Evolutionary conservation across 2,888 invertebrate species (phyloP).

Genomic region (Calameuta filiformis): DNA sequence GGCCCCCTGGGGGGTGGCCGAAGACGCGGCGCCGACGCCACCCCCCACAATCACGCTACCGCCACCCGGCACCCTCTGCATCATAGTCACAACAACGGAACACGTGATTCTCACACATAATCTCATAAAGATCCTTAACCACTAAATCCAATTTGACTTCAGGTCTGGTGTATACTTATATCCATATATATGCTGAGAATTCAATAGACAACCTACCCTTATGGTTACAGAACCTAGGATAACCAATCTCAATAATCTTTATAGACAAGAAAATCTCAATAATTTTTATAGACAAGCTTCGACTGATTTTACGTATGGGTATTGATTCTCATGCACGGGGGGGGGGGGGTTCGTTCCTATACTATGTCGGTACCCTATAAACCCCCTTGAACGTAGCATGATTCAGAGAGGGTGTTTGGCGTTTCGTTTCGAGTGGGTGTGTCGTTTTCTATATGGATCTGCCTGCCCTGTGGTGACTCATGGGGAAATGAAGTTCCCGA

Average conservation of each 20-base stretch:
- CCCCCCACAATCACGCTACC: conserved; percentile 62
- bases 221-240: not conserved
- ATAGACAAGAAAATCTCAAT: not conserved
- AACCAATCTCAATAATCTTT: not conserved
- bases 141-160: not conserved
- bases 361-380: not conserved
- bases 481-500: conserved; percentile 34
- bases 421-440: conserved; percentile 29
- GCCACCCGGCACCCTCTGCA: conserved; percentile 60
- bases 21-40: conserved; percentile 55
- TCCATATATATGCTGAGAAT: not conserved
- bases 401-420: conserved; percentile 39
- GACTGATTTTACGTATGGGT: not conserved
- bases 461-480: conserved; percentile 40
- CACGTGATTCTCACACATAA: not conserved
- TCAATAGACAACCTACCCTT: not conserved
- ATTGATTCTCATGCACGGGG: conserved; percentile 26
- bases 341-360: conserved; percentile 5
- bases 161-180: not conserved
- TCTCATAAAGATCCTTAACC: not conserved
- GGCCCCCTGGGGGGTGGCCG: conserved; percentile 63
- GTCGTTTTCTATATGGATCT: conserved; percentile 19
- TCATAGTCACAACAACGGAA: conserved; percentile 3
- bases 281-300: not conserved
- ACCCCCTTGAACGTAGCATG: conserved; percentile 33